Base-by-base conservation (phyloP, 2,113 vertebrate species). In the Empidonax alnorum region DNA sequence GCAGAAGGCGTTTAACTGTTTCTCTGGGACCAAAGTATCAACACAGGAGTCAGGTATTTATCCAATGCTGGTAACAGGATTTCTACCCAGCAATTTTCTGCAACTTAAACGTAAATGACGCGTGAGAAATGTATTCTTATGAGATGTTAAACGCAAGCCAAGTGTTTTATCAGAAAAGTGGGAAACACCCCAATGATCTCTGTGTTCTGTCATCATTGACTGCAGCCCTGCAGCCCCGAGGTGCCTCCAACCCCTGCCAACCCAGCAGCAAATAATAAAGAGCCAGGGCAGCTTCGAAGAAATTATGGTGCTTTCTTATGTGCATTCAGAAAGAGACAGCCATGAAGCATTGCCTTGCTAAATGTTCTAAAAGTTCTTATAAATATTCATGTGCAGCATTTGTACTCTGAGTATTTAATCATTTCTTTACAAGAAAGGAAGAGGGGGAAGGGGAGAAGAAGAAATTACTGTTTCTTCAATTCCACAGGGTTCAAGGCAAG, bases 301-400 rank as follows among this genome's bases (percentile, higher is more conserved):
- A 69, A 92, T 78, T 23, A 95, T 72, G 68, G 56, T 33, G 81
- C 18, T 93, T 93, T 83, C 50, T 94, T 74, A 84, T 71, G 52
- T 63, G 67, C 85, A 95, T 87, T 96, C 89, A 88, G 87, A 41
- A 52, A 91, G 71, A 93, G 83, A 96, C 89, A 79, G 61, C n/a
- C 80, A 65, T 46, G 62, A 90, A 85, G 66, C 84, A 84, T 4
- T 85, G 92, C 79, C 81, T 94, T 67, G 28, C 77, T 97, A 93
- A 97, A 95, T 94, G 69, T 69, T 85, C 95, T 76, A 75, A 87
- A 96, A 95, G 72, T 94, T 94, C 90, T 89, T 84, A 87, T 81
- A 96, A 97, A 95, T 96, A 97, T 96, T 96, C 87, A 96, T 86
- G 68, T 19, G 35, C 89, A 94, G 80, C 82, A 94, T 92, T 93